Base-by-base conservation (phyloP, 2,888 invertebrate species). In the Thecophora atra region DNA sequence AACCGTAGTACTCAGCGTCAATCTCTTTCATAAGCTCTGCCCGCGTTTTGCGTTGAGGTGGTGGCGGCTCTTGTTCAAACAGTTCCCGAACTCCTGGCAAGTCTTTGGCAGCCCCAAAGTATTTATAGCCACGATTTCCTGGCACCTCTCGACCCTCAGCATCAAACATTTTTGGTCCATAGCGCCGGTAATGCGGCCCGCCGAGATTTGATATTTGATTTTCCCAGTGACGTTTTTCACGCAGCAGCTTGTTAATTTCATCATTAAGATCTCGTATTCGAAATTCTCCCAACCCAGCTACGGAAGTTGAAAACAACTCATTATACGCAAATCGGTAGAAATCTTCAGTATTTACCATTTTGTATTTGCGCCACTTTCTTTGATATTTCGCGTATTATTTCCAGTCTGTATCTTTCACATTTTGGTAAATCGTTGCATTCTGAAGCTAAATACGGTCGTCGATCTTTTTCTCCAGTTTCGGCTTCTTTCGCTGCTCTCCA, bases 291-390 rank as follows among this genome's bases (percentile, higher is more conserved):
- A 99, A 89, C 72, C 99, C 99, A 77, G 99, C 95, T 93, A 79
- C 11, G n/a, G 84, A 52, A 4, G 63, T 21, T n/a, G 13, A 37
- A 7, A 72, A 6, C 0, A 56, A 1, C 42, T 26, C 15, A 30
- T 24, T 58, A 58, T 19, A 8, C 15, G 26, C 13, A 42, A 17
- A 44, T 65, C 47, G 11, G 11, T 11, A 47, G 19, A 2, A 4
- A 44, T 0, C 1, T 24, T 13, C 42, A 51, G 21, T 19, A 28
- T 73, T 77, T 84, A 93, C 94, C 97, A 88, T 99, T 99, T 86
- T 99, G 99, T 84, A 99, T 99, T 87, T 98, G 97, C 1, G 99
- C 95, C 0, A 99, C 99, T 89, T 99, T 99, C 83, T 97, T 95
- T 0, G 99, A 97, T 56, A 99, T 94, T 87, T 99, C 99, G 72